Conservation (phyloP, 2,113 vertebrate genomes). For the Sander vitreus region DNA sequence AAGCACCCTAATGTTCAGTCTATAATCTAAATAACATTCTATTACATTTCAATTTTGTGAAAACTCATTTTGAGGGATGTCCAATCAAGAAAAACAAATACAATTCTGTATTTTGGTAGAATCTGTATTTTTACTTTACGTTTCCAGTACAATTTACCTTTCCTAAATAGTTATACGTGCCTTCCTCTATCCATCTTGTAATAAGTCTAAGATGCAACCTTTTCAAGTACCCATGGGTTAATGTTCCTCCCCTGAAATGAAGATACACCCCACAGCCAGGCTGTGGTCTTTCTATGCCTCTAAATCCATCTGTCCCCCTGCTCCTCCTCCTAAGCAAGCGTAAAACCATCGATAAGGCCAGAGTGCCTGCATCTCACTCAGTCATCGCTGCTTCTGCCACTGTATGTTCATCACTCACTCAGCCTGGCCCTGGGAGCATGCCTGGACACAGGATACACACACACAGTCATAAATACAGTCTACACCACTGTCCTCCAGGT, state of each 20-base stretch:
- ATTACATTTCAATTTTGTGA: background rate
- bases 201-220: slow-evolving; percentile 36
- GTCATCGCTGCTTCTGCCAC: slow-evolving; percentile 71
- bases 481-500: slow-evolving; percentile 68
- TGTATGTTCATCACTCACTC: slow-evolving; percentile 76
- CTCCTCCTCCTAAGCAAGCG: slow-evolving; percentile 31
- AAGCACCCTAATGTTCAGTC: background rate
- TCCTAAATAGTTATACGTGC: background rate
- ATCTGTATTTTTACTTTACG: background rate
- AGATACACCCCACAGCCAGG: slow-evolving; percentile 34
- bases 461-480: slow-evolving; percentile 69
- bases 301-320: slow-evolving; percentile 47
- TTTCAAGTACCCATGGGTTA: slow-evolving; percentile 13
- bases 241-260: slow-evolving; percentile 43
- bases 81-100: background rate
- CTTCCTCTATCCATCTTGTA: background rate
- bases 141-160: background rate
- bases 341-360: slow-evolving; percentile 45
- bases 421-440: slow-evolving; percentile 66
- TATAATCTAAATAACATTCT: background rate
- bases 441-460: slow-evolving; percentile 73
- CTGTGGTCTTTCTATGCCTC: slow-evolving; percentile 54
- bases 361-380: slow-evolving; percentile 58
- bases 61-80: background rate
- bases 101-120: background rate